Evolutionary conservation across 1,140 invertebrate genomes (phyloP), one percentile per base, ranked within the genome.

Genomic region (Coenobita brevimanus): DNA sequence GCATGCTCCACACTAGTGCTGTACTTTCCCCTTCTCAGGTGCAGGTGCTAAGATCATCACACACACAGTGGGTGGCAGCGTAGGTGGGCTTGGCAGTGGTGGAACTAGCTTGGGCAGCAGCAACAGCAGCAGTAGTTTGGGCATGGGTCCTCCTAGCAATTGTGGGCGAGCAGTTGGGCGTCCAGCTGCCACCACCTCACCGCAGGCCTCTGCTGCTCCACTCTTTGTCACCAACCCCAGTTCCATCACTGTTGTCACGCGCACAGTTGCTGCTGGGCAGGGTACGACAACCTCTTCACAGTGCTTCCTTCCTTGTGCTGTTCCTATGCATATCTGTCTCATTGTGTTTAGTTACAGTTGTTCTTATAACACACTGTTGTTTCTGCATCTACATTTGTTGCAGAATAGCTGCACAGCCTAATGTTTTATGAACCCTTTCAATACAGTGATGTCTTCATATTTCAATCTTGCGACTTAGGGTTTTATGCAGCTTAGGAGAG

Each of bases 21-120:
- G n/a, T n/a, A n/a, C n/a, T n/a, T n/a, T n/a, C n/a, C n/a, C n/a
- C 17, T 73, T 54, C 4, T 17, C 24, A 71, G 60, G 50, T 50
- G 57, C 75, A 69, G 84, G 84, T 57, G 84, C 84, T 30, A 87
- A 87, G 50, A 87, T 87, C 84, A 87, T 87, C 76, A 87, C 84
- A 43, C 84, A 87, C 64, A 46, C 84, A 17, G 84, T 87, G 21
- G 84, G 76, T 30, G 73, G 84, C 30, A 80, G 76, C 54, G 78
- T 75, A 60, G 46, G 38, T n/a, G 54, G 41, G 27, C 60, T 60
- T 8, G 67, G 38, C 27, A 69, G 27, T 33, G 80, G 80, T 4
- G 38, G 21, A 13, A 27, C 62, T 41, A 71, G 24, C 43, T 69
- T 15, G 38, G 71, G 21, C 33, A 15, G 33, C 50, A 33, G n/a